phyloP scores from a whole-genome alignment of 2,888 invertebrate species.

The Minunthozetes semirufus region DNA sequence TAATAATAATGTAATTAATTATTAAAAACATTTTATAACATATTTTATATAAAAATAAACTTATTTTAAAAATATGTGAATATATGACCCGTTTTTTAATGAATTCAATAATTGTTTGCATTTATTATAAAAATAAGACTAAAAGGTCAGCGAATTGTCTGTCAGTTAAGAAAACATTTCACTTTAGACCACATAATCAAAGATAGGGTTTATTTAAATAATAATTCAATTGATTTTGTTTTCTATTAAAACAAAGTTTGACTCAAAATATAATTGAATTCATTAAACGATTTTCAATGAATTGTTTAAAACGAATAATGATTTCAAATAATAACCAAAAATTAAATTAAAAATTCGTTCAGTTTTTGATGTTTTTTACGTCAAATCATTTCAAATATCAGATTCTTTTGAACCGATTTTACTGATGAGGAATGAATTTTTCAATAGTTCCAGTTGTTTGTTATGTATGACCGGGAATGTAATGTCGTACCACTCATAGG shows the following conservation, averaged over 20 bases:
- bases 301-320: background rate
- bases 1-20: no score
- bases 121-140: background rate
- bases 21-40: no score
- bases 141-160: background rate
- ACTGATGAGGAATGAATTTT: slow-evolving; percentile 33
- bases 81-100: background rate
- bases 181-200: no score
- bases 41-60: background rate
- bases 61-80: background rate
- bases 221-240: background rate
- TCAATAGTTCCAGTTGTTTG: slow-evolving; percentile 32
- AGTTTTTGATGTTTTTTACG: background rate
- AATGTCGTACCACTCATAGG: slow-evolving; percentile 35
- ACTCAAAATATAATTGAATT: background rate
- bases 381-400: slow-evolving; percentile 21
- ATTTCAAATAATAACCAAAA: background rate
- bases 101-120: background rate
- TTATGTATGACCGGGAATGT: slow-evolving; percentile 37
- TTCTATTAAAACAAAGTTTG: background rate
- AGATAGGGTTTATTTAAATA: no score
- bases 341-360: background rate
- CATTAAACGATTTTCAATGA: background rate
- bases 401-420: slow-evolving; percentile 14
- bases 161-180: no score